Conservation (phyloP, 1,140 invertebrate genomes). For the Eumeta japonica region DNA sequence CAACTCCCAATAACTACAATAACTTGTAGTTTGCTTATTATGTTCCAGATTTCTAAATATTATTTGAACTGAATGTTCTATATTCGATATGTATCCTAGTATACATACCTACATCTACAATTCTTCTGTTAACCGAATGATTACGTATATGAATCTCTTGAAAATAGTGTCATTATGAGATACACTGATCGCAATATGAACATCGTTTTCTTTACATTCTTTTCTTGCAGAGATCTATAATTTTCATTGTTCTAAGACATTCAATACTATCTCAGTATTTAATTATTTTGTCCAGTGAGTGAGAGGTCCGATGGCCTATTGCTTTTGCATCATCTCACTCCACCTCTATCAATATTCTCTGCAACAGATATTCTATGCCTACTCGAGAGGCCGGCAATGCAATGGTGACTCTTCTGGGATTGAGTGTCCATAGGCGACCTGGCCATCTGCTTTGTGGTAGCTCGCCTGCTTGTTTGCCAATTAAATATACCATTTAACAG, state of each 20-base stretch:
- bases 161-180: slow-evolving; percentile 61
- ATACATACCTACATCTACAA: slow-evolving; percentile 60
- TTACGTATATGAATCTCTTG: slow-evolving; percentile 34
- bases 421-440: too few relatives aligned
- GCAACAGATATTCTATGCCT: too few relatives aligned
- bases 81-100: slow-evolving; percentile 53
- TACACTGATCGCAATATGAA: slow-evolving; percentile 52
- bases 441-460: too few relatives aligned
- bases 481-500: too few relatives aligned
- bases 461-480: too few relatives aligned
- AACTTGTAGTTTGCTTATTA: slow-evolving; percentile 13
- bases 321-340: too few relatives aligned
- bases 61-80: slow-evolving; percentile 50
- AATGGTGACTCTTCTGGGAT: too few relatives aligned
- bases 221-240: too few relatives aligned
- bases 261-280: slow-evolving; percentile 45
- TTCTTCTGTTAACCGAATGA: slow-evolving; percentile 37
- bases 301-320: too few relatives aligned
- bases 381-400: too few relatives aligned
- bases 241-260: slow-evolving; percentile 26
- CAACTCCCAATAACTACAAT: slow-evolving; percentile 64
- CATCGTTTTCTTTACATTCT: slow-evolving; percentile 15
- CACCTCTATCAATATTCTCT: too few relatives aligned
- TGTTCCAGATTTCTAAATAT: slow-evolving; percentile 39
- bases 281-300: too few relatives aligned